Base-by-base conservation (phyloP, 2,113 vertebrate genomes). In the sheep (Ovis aries) region DNA sequence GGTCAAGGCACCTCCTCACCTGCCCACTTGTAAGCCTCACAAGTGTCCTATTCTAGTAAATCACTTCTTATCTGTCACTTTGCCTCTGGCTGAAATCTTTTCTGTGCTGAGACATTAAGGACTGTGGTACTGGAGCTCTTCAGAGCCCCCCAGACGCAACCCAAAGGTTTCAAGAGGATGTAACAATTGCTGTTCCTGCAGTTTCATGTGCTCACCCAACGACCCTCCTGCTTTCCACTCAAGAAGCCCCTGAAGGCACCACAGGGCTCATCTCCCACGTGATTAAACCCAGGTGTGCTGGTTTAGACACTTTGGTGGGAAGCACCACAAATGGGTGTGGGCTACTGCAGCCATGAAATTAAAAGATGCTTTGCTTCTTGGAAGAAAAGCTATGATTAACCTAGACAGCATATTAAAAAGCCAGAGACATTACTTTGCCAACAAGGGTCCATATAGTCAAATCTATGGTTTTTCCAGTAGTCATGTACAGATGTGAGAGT, bases 161-260 rank as follows among this genome's bases (percentile, higher is more conserved):
- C 40, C 23, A 27, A 43, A 43, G 3, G 12, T 43, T 77, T 27
- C 23, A 77, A 77, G 36, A 45, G 40, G 40, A 59, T 0, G 0
- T 6, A 16, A 25, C n/a, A 83, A 9, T 40, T 36, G n/a, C 81
- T 31, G 36, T 77, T 10, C 27, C 52, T 77, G 27, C 15, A 50
- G 3, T 53, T 43, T 23, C 1, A 21, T 15, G 52, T 0, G 1
- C 27, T 43, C 67, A 57, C 29, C 11, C 52, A 11, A 9, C 0
- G 17, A 33, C n/a, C 16, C 80, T 83, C 50, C 36, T 6, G 88
- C 16, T 53, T 36, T 31, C 67, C 27, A 6, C 52, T 23, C 52
- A 55, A 9, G n/a, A 55, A 83, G 33, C 33, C 52, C n/a, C 81
- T 17, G 31, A 17, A 27, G 31, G 13, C 2, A 14, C 33, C 19